Evolutionary conservation across 1,140 invertebrate species (phyloP), one percentile per base, ranked within the genome.

Genomic region (Drosophila pseudoananassae): DNA sequence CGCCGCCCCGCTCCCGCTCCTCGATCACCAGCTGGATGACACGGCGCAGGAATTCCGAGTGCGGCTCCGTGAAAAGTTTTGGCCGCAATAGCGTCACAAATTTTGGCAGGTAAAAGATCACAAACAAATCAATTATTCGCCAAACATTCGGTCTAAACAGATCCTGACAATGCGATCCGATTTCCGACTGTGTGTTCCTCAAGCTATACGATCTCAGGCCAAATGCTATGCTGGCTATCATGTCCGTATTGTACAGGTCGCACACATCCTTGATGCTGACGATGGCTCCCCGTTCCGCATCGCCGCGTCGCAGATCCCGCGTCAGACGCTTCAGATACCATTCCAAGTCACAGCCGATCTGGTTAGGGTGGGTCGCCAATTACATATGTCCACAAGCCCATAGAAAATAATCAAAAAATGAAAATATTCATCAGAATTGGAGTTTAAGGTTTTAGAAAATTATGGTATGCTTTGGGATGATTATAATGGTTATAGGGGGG

Each of bases 201-300:
- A 94, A 68, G 3, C 93, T 93, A 43, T 94, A 93, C 14, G 93
- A 92, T 55, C 94, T 92, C 65, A 94, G 87, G n/a, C 94, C 94
- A 65, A 94, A 94, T 10, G 93, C 94, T 61, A 93, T 93, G 54
- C 92, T 94, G 4, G 93, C 93, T 31, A 95, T 94, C 49, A 94
- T 93, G 73, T 95, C 94, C 17, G 94, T 94, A 3, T 93, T 93
- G 55, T 93, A 94, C 31, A 93, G 91, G 6, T 92, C 92, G 31
- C 91, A 92, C 0, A 93, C 57, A 17, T 93, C 93, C 68, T 92
- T 93, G 0, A 93, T 49, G 40, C 93, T 92, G 0, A 93, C 33
- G 0, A 78, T 49, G 0, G 71, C 71, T 5, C 79, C 84, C 0
- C 80, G 49, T 0, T 52, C 65, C 9, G 75, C 76, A 14, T 78